Conservation (phyloP, 2,113 vertebrate genomes). For the Ceyx margarethae region DNA sequence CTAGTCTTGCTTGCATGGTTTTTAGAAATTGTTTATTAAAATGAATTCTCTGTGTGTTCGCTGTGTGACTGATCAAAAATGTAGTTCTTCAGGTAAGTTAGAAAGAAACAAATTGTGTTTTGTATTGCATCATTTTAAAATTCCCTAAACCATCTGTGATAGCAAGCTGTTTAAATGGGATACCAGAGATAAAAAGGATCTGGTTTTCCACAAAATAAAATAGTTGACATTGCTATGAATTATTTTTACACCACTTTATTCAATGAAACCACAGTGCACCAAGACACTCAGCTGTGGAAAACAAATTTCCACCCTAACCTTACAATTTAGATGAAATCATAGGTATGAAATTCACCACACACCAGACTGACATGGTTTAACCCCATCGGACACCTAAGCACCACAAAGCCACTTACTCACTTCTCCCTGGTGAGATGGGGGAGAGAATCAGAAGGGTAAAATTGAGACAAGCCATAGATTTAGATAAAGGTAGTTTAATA, state of each 20-base stretch:
- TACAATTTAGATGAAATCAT: not conserved
- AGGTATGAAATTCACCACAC: not conserved
- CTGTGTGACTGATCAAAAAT: not conserved
- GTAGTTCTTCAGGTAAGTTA: not conserved
- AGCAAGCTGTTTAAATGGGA: not conserved
- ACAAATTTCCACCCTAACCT: not conserved
- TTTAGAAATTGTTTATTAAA: not conserved
- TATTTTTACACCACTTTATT: not conserved
- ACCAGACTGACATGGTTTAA: not conserved
- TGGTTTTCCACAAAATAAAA: not conserved
- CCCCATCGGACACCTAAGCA: not conserved
- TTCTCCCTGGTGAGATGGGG: no score
- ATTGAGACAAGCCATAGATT: not conserved
- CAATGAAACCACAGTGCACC: not conserved
- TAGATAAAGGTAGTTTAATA: not conserved
- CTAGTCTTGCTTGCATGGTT: not conserved
- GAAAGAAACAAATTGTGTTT: not conserved
- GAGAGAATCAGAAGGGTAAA: not conserved
- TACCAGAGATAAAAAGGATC: not conserved
- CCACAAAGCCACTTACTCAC: not conserved
- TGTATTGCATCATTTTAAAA: not conserved
- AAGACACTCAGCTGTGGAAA: not conserved
- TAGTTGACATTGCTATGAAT: not conserved
- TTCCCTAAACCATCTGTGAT: not conserved
- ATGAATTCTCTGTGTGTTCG: not conserved